A percentile compares a stretch with the other conserved stretches of the same genome.
phyloP scores from a whole-genome alignment of 2,888 invertebrate genomes.

The Orchesellides sinensis region DNA sequence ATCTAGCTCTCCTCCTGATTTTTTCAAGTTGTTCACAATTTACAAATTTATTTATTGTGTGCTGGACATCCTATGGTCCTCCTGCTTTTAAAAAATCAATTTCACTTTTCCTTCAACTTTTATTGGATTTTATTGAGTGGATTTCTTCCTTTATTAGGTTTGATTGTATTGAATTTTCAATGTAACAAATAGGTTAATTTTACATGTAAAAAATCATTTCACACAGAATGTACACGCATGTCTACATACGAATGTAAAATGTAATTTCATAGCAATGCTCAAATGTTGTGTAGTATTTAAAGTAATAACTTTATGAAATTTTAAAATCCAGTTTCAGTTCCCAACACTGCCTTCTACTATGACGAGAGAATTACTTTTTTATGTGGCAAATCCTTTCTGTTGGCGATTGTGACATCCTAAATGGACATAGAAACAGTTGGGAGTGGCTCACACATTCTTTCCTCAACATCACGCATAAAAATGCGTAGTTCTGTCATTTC shows the following conservation, averaged over 20 bases:
- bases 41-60: conserved; percentile 1
- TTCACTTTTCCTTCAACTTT: conserved; percentile 2
- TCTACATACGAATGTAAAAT: background rate
- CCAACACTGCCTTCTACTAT: background rate
- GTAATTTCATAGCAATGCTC: background rate
- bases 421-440: conserved; percentile 33
- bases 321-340: conserved; percentile 23
- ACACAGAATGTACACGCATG: background rate
- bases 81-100: conserved; percentile 37
- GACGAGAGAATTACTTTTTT: conserved; percentile 5
- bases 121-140: background rate
- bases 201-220: conserved; percentile 9
- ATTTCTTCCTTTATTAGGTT: background rate
- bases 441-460: conserved; percentile 61
- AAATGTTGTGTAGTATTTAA: background rate
- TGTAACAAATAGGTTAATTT: conserved; percentile 17
- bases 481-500: conserved; percentile 17
- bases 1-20: conserved; percentile 33
- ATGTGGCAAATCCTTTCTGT: background rate
- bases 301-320: conserved; percentile 16
- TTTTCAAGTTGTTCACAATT: no score
- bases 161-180: background rate
- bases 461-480: conserved; percentile 11
- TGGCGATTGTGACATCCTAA: conserved; percentile 4
- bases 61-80: conserved; percentile 31